Conservation (phyloP, 2,797 vertebrate species). For the Galagoides demidoff region DNA sequence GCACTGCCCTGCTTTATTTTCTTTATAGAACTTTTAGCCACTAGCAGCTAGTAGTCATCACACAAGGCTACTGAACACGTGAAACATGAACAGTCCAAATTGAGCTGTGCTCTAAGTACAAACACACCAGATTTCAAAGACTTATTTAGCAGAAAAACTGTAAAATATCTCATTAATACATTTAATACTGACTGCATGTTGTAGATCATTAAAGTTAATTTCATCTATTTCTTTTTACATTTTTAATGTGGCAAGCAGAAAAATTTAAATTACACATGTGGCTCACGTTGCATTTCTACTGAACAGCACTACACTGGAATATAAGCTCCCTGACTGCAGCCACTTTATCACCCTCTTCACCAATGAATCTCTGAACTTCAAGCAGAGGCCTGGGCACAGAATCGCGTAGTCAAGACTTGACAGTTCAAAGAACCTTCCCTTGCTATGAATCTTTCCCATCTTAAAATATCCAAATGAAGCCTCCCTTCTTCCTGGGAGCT, state of each 20-base stretch:
- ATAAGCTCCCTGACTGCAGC: not conserved
- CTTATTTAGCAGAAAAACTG: not conserved
- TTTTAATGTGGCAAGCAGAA: not conserved
- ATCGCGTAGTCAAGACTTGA: not conserved
- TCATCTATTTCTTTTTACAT: conserved; percentile 21
- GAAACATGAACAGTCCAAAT: not conserved
- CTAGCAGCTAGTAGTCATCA: not conserved
- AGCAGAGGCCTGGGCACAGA: not conserved
- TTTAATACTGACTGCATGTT: not conserved
- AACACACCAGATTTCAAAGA: not conserved
- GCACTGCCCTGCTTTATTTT: not conserved
- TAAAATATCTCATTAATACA: not conserved
- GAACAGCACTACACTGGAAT: not conserved
- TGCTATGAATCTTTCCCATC: not conserved
- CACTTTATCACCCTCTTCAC: not conserved
- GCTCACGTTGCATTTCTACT: not conserved
- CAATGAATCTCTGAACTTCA: not conserved
- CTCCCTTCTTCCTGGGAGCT: not conserved
- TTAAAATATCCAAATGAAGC: not conserved
- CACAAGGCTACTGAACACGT: not conserved
- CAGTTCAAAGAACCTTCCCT: not conserved
- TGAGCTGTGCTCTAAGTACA: not conserved
- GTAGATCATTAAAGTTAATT: not conserved
- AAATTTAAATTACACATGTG: not conserved
- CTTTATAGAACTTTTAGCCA: not conserved